Base-by-base conservation (phyloP, 2,797 vertebrate species). In the Cebuella pygmaea region DNA sequence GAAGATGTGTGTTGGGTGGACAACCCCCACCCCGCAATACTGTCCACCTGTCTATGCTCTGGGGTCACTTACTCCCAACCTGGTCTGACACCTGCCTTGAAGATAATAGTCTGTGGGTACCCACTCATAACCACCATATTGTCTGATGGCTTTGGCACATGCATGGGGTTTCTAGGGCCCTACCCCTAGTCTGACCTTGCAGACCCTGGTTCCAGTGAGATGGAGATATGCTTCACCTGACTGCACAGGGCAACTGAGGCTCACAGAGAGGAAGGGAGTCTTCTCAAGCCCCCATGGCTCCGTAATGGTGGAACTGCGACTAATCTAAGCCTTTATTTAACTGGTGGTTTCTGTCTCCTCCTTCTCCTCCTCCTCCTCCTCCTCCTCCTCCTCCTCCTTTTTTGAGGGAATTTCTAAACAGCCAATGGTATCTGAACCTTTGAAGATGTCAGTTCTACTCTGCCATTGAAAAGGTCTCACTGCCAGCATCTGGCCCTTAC, bases 251-350 rank as follows among this genome's bases (percentile, higher is more conserved):
- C 57, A 61, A 41, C 39, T 1, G 20, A 46, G 57, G 85, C 4
- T 27, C 9, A 0, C 0, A 55, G 76, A 30, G 20, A 13, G 10
- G 3, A 17, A 1, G 4, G 36, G 36, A 2, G 0, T n/a, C 39
- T 55, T 22, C 50, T 50, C n/a, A 36, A 22, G 24, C 7, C 64
- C 15, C 17, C 2, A 0, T 1, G 19, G 12, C 39, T 80, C 33
- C 7, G 24, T 30, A 2, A 0, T 26, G 57, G 33, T 4, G 2
- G 46, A 33, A 36, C 30, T 2, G 10, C 3, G 36, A 13, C 57
- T 15, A 0, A 3, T 39, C 59, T 1, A 4, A 64, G 41, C 22
- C 39, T 39, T 52, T 14, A 0, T 22, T 17, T n/a, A 36, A 46
- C 11, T 1, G 33, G 15, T 15, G 6, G 67, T 7, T 59, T 61